These are phyloP conservation scores for Silurus meridionalis DNA, from an alignment of 2,113 vertebrate genomes.

Conservation along the genomic window DNA sequence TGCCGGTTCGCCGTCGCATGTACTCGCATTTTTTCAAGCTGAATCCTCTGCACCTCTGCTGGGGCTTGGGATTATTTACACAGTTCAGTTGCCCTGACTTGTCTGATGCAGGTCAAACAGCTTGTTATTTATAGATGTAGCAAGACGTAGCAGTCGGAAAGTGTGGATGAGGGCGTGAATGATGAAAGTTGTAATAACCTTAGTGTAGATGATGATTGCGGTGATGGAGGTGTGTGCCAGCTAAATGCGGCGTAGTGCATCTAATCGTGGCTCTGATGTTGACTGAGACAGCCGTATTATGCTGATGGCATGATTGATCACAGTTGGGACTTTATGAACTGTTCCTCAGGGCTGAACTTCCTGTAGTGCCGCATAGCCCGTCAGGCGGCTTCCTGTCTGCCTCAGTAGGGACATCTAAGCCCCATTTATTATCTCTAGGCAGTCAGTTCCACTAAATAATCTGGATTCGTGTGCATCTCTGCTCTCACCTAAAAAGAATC, in stretches of 20 bases:
- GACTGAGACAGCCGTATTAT: conserved; percentile 21
- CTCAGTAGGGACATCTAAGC: conserved; percentile 71
- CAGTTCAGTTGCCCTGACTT: conserved; percentile 77
- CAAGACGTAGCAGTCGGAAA: conserved; percentile 42
- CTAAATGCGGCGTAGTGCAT: neutral
- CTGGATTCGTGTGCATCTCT: conserved; percentile 55
- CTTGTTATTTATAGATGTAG: conserved; percentile 75
- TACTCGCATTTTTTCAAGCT: conserved; percentile 49
- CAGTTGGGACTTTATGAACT: conserved; percentile 86
- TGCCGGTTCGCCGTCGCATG: conserved; percentile 63
- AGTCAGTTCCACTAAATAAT: conserved; percentile 65
- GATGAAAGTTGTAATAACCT: conserved; percentile 21
- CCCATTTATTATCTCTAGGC: conserved; percentile 74
- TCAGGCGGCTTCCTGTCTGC: conserved; percentile 83
- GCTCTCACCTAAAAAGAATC: conserved; percentile 48
- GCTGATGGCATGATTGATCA: conserved; percentile 78
- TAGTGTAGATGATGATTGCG: conserved; percentile 38
- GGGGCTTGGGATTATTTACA: conserved; percentile 78
- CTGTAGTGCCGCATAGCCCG: conserved; percentile 76
- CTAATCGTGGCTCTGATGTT: conserved; percentile 10
- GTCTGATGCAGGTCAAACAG: conserved; percentile 77
- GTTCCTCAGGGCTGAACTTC: conserved; percentile 86
- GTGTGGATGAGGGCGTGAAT: conserved; percentile 33
- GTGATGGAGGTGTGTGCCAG: neutral
- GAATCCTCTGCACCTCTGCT: conserved; percentile 56